Evolutionary conservation across 2,797 vertebrate genomes (phyloP).

Genomic region (Paratrypauchen microcephalus): DNA sequence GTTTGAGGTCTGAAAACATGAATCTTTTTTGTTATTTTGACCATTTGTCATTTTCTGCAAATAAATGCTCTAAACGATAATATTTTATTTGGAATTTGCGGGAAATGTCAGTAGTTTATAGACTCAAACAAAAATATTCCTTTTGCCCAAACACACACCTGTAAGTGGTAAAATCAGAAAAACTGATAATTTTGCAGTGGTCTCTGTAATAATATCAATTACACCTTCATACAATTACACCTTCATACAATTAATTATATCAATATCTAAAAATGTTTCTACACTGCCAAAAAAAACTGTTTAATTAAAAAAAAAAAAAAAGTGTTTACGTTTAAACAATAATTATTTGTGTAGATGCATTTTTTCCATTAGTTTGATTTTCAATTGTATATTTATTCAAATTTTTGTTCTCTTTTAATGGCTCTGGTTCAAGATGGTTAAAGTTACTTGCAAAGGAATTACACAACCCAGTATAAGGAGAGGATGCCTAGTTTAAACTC

Average conservation of each 20-base stretch:
- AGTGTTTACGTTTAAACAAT: not conserved
- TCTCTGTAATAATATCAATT: slow-evolving; percentile 6
- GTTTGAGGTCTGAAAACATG: no score
- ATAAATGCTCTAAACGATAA: no score
- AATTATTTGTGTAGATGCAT: not conserved
- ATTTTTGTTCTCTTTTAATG: not conserved
- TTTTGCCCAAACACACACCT: no score
- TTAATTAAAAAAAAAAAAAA: no score
- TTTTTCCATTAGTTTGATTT: not conserved
- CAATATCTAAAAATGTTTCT: not conserved
- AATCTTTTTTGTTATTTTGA: no score
- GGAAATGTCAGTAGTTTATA: no score
- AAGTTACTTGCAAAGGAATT: not conserved
- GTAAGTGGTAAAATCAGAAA: no score
- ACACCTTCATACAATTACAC: not conserved
- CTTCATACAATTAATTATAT: not conserved
- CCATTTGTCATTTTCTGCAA: no score
- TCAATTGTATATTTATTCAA: not conserved
- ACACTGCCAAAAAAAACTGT: not conserved
- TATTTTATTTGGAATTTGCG: no score
- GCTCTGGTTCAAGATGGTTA: not conserved
- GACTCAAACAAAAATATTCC: no score
- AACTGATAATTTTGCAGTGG: no score
- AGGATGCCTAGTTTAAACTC: not conserved
- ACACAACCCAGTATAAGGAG: not conserved